Percentiles rank a stretch among this genome's conserved stretches.
Evolutionary conservation across 23 tunicate species (phyloP).

Genomic region (Corella eumyota): DNA sequence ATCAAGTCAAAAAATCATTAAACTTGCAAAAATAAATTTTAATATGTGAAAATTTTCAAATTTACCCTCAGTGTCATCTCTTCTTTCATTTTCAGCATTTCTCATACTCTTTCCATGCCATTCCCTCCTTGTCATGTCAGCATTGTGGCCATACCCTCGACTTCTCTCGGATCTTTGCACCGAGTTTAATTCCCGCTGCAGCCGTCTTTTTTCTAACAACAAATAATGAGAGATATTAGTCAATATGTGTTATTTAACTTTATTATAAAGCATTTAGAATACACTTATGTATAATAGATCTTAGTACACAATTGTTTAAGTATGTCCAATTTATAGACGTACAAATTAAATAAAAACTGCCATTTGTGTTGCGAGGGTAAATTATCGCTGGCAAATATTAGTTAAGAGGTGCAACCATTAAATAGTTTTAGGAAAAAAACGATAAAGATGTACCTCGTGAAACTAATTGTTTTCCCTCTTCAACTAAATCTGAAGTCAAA

Average conservation of each 20-base stretch:
- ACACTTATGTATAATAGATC: neutral
- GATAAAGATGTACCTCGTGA: constrained; percentile 34
- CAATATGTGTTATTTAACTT: neutral
- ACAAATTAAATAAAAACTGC: too few species aligned
- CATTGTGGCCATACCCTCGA: constrained; percentile 6
- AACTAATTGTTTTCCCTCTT: constrained; percentile 85
- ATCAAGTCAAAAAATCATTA: neutral
- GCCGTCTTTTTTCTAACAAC: constrained; percentile 36
- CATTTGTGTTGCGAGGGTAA: too few species aligned
- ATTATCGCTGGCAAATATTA: too few species aligned
- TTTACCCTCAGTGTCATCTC: neutral
- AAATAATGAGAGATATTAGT: neutral
- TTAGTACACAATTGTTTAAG: neutral
- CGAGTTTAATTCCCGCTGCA: constrained; percentile 31
- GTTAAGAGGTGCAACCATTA: neutral
- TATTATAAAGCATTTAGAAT: neutral
- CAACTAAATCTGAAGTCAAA: constrained; percentile 77
- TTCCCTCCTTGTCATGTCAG: constrained; percentile 33
- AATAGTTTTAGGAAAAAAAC: too few species aligned
- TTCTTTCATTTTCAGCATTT: constrained; percentile 35
- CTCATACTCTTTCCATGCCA: constrained; percentile 64
- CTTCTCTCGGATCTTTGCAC: constrained; percentile 18
- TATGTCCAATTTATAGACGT: too few species aligned
- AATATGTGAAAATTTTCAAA: neutral
- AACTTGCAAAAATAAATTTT: neutral